phyloP scores from a whole-genome alignment of 2,888 invertebrate species.

The Cephus pulcher region DNA sequence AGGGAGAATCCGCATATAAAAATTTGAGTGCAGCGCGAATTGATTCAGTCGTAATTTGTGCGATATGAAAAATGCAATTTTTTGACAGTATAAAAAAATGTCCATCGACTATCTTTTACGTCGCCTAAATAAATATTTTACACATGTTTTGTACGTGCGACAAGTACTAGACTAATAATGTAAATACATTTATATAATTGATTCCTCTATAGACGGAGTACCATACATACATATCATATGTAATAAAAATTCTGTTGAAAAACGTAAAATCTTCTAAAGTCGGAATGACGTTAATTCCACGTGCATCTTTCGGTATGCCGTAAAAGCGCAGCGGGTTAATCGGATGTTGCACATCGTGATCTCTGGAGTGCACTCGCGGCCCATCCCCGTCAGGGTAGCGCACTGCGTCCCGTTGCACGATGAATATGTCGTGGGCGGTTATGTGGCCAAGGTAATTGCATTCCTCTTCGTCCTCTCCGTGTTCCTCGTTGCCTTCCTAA shows the following conservation, averaged over 20 bases:
- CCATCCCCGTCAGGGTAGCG: slow-evolving; percentile 42
- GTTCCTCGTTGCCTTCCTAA: background rate
- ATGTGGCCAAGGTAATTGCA: slow-evolving; percentile 53
- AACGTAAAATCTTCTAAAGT: background rate
- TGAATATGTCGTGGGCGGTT: slow-evolving; percentile 48
- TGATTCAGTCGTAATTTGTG: background rate
- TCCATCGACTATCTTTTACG: background rate
- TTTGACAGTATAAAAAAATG: background rate
- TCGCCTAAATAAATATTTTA: too few species aligned
- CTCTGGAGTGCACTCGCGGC: slow-evolving; percentile 41
- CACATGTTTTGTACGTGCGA: background rate
- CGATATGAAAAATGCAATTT: background rate
- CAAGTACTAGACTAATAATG: background rate
- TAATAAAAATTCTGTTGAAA: background rate
- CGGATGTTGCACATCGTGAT: background rate
- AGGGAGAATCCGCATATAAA: background rate
- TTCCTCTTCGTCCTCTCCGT: slow-evolving; percentile 31
- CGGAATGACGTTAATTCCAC: background rate
- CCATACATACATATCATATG: background rate
- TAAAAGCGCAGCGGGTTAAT: background rate
- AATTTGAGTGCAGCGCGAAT: background rate
- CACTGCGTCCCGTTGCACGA: slow-evolving; percentile 33
- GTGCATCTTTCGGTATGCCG: background rate
- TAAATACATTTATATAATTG: background rate
- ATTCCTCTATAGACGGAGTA: background rate